These are phyloP conservation scores for Nesoenas mayeri DNA, from an alignment of 2,113 vertebrate genomes.

Conservation along the genomic window DNA sequence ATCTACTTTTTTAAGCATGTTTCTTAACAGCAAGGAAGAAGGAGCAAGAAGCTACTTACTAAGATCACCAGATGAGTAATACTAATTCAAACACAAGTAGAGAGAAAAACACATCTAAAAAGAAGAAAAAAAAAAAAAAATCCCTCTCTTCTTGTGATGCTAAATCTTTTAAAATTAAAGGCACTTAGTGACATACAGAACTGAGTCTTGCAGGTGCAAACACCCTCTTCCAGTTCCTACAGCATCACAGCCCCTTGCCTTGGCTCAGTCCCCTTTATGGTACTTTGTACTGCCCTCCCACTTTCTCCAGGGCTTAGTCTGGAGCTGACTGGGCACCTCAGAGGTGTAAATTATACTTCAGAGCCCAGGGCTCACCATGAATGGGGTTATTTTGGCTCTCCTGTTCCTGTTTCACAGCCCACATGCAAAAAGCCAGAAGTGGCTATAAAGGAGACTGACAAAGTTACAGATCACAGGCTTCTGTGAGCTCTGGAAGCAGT, in stretches of 20 bases:
- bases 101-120: background rate
- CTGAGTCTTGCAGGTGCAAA: background rate
- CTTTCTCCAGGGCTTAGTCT: background rate
- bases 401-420: background rate
- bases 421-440: background rate
- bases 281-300: background rate
- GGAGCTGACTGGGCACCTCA: background rate
- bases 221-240: background rate
- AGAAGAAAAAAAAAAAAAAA: background rate
- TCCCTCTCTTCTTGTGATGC: background rate
- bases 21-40: background rate
- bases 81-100: background rate
- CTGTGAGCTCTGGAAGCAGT: background rate
- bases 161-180: background rate
- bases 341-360: background rate
- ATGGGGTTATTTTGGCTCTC: background rate
- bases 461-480: background rate
- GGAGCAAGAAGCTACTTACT: background rate
- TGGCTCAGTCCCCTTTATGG: fast-evolving
- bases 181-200: background rate
- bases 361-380: background rate
- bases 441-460: background rate
- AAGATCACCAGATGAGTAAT: background rate
- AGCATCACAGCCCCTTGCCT: background rate
- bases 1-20: background rate